Base-by-base conservation (phyloP, 1,140 invertebrate genomes). In the Patella vulgata region DNA sequence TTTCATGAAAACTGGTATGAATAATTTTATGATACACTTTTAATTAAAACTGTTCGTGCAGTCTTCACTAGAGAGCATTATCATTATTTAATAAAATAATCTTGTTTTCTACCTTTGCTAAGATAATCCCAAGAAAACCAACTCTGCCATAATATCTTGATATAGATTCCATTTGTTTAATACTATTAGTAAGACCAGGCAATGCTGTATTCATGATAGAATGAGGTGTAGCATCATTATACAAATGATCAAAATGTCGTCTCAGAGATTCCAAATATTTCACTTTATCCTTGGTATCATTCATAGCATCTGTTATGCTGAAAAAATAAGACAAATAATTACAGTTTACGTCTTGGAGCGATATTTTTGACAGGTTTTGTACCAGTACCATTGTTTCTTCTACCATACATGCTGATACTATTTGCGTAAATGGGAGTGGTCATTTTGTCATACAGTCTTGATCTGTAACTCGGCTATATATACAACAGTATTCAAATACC, bases 201-300 rank as follows among this genome's bases (percentile, higher is more conserved):
- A 85, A 68, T 46, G 77, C 79, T 46, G 66, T 77, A 52, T 79
- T 79, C 40, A 84, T 79, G 23, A 82, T 78, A 27, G 51, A 63
- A 12, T 68, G 59, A 9, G 83, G 83, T 28, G 75, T 80, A 50
- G 79, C 74, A 47, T 76, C 77, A 33, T 73, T 48, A 58, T 84
- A 83, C 60, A 84, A 63, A 66, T 82, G 77, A 44, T 82, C 77
- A 65, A 84, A 76, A 52, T 81, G 73, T 2, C 80, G 69, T 53
- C 77, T 74, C 36, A 84, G 55, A 6, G 79, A 82, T 54, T 85
- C 82, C 51, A 85, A 63, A 65, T 82, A 85, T 56, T 80, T 81
- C 21, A 83, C 79, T 70, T 85, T 85, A 63, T 85, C 83, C 62
- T 82, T 82, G 4, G 81, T 82, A 59, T 85, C 83, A 74, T 85